phyloP scores from a whole-genome alignment of 1,140 invertebrate genomes.

The Drosophila tani region DNA sequence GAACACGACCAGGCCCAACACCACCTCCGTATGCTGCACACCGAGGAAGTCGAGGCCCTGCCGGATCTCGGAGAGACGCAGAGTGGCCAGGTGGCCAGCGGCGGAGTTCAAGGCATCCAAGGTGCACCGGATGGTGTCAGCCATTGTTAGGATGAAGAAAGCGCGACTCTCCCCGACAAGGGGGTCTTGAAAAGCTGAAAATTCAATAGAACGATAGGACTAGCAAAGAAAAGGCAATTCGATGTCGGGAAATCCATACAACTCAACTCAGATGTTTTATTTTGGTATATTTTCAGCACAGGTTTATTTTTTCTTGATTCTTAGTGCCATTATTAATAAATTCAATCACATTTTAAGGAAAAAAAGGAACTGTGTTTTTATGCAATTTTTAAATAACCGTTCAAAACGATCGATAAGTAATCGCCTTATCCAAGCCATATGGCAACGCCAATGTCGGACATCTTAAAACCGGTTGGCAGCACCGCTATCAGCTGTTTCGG shows the following conservation, averaged over 20 bases:
- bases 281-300: background rate
- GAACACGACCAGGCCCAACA: slow-evolving; percentile 48
- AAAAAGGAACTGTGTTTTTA: too few species aligned
- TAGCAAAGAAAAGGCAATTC: slow-evolving; percentile 5
- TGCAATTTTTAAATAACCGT: background rate
- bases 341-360: background rate
- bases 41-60: slow-evolving; percentile 57
- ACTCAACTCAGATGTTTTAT: too few species aligned
- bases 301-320: too few species aligned
- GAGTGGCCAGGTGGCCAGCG: slow-evolving; percentile 26
- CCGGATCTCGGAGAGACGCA: slow-evolving; percentile 50
- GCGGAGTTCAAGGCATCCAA: slow-evolving; percentile 8
- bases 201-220: background rate
- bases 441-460: background rate
- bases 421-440: background rate
- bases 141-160: slow-evolving; percentile 50
- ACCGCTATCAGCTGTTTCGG: slow-evolving; percentile 16
- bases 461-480: background rate
- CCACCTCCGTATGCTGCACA: slow-evolving; percentile 48
- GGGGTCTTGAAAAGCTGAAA: background rate
- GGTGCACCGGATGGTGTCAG: background rate
- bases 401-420: background rate
- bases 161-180: slow-evolving; percentile 11
- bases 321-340: too few species aligned
- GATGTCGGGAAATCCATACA: background rate